A percentile compares a stretch with the other conserved stretches of the same genome.
Evolutionary conservation across 1,140 invertebrate species (phyloP).

Genomic region (Asbolus verrucosus): DNA sequence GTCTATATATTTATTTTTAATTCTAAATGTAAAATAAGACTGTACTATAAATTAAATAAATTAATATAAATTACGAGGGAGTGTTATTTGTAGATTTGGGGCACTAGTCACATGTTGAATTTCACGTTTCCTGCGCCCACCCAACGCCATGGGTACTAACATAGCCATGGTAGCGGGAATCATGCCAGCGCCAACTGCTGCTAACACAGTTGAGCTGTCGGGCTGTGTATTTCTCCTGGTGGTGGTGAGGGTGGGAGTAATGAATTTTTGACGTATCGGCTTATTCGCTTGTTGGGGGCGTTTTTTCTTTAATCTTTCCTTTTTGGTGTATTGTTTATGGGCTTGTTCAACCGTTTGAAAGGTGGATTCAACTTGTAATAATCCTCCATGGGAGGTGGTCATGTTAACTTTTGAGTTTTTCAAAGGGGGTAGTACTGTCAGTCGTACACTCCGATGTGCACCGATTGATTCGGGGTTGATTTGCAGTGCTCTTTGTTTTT

Average conservation of each 20-base stretch:
- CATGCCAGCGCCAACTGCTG: conserved; percentile 81
- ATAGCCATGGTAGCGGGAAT: conserved; percentile 83
- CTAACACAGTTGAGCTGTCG: conserved; percentile 73
- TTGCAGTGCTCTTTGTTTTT: conserved; percentile 65
- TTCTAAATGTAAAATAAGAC: conserved; percentile 29
- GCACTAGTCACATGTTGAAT: conserved; percentile 3
- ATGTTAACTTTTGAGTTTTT: conserved; percentile 73
- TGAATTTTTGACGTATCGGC: conserved; percentile 20
- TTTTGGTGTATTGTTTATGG: conserved; percentile 55
- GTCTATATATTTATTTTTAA: conserved; percentile 18
- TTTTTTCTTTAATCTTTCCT: conserved; percentile 49
- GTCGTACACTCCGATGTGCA: conserved; percentile 68
- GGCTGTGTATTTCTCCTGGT: conserved; percentile 56
- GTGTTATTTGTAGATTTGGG: conserved; percentile 6
- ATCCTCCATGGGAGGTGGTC: conserved; percentile 80
- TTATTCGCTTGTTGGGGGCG: conserved; percentile 45
- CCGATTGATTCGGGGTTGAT: conserved; percentile 59
- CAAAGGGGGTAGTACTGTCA: conserved; percentile 78
- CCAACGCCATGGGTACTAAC: conserved; percentile 81
- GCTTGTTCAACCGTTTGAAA: conserved; percentile 76
- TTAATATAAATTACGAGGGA: conserved; percentile 27
- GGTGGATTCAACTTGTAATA: conserved; percentile 79
- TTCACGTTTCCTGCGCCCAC: conserved; percentile 62
- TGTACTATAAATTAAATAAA: conserved; percentile 44
- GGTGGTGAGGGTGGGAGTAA: conserved; percentile 34